Conservation (phyloP, 2,888 invertebrate genomes). For the Herminia tarsipennalis region DNA sequence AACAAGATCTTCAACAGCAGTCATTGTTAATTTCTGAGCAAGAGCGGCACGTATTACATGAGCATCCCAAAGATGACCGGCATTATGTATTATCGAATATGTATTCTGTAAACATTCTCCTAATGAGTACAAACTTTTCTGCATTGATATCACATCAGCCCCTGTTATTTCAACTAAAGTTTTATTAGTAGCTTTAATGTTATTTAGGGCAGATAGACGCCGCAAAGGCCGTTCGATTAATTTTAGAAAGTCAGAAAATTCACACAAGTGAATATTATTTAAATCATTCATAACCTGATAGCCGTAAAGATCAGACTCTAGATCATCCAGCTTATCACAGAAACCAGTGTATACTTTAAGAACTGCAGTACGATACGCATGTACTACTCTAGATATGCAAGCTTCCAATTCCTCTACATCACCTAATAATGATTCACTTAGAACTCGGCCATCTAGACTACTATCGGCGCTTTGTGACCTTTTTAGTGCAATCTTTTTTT, state of each 20-base stretch:
- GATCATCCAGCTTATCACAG: conserved; percentile 50
- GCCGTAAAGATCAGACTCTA: conserved; percentile 51
- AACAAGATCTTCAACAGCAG: conserved; percentile 72
- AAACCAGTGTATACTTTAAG: conserved; percentile 54
- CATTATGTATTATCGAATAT: conserved; percentile 61
- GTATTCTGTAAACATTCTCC: conserved; percentile 66
- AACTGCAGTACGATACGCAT: conserved; percentile 61
- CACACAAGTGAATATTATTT: conserved; percentile 6
- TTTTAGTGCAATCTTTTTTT: conserved; percentile 25
- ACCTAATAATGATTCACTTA: conserved; percentile 29
- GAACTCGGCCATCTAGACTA: conserved; percentile 20
- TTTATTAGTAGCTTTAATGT: conserved; percentile 21
- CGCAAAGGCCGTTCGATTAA: conserved; percentile 49
- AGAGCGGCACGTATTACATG: conserved; percentile 68
- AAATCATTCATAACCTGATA: conserved; percentile 27
- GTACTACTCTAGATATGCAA: conserved; percentile 53
- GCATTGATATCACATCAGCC: conserved; percentile 51
- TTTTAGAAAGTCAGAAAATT: conserved; percentile 40
- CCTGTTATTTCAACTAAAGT: conserved; percentile 44
- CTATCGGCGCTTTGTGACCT: conserved; percentile 40
- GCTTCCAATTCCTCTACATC: conserved; percentile 52
- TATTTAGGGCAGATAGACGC: conserved; percentile 39
- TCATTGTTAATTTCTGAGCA: conserved; percentile 67
- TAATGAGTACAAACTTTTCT: conserved; percentile 59
- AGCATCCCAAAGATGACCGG: conserved; percentile 70